A percentile compares a stretch with the other conserved stretches of the same genome.
Conservation (phyloP, 2,888 invertebrate genomes). For the Eubasilissa splendida region DNA sequence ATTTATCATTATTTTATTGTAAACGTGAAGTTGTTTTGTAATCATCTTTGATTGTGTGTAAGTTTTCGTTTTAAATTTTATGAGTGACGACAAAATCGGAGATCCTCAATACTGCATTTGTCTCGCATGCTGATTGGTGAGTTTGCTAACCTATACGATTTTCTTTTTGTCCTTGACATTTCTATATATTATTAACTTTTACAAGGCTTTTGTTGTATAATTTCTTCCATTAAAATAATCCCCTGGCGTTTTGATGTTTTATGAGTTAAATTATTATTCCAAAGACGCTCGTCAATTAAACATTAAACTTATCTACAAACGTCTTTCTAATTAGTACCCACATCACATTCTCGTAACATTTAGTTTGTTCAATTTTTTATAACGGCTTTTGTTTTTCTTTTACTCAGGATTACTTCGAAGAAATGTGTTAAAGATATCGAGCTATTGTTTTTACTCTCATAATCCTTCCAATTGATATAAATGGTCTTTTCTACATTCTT, state of each 20-base stretch:
- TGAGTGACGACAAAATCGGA: conserved; percentile 29
- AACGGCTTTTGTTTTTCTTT: neutral
- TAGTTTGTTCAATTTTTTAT: neutral
- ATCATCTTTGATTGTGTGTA: conserved; percentile 20
- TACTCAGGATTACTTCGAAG: too few species aligned
- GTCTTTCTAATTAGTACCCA: neutral
- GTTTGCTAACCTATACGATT: conserved; percentile 52
- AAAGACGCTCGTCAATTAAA: neutral
- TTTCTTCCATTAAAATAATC: neutral
- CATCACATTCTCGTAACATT: conserved; percentile 14
- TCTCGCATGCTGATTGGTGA: conserved; percentile 50
- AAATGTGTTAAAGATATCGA: too few species aligned
- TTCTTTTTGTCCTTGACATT: conserved; percentile 56
- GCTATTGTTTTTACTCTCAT: too few species aligned
- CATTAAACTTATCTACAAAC: neutral
- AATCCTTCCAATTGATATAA: too few species aligned
- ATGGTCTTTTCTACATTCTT: too few species aligned
- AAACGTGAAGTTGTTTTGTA: conserved; percentile 33
- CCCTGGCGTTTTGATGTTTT: neutral
- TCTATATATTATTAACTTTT: conserved; percentile 46
- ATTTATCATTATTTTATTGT: conserved; percentile 42
- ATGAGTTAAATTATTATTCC: neutral
- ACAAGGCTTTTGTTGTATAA: neutral
- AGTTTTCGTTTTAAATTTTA: conserved; percentile 18
- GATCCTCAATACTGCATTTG: conserved; percentile 15